Evolutionary conservation across 2,113 vertebrate species (phyloP).

Genomic region (Spermophilus dauricus): DNA sequence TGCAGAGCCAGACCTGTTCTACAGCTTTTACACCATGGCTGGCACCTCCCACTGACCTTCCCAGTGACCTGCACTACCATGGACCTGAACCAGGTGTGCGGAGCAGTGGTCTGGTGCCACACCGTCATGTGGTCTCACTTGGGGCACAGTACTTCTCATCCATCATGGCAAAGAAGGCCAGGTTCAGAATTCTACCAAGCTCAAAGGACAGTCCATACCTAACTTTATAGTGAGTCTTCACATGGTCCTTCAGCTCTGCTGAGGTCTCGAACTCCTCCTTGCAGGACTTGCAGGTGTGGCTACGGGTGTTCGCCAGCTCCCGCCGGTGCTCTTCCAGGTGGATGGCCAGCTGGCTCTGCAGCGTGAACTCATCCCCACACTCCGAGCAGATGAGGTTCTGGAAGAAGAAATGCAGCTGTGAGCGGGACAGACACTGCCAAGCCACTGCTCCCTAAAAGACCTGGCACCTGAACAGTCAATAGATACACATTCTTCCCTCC

Average conservation of each 20-base stretch:
- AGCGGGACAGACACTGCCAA: not conserved
- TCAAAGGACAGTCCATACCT: slow-evolving; percentile 87
- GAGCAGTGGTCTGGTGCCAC: too few species aligned
- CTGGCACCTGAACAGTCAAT: fast-evolving
- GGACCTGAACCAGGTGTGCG: fast-evolving
- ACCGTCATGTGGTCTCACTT: not conserved
- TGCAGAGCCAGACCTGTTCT: not conserved
- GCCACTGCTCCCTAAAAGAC: not conserved
- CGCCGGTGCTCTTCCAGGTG: slow-evolving; percentile 98
- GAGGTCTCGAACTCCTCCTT: slow-evolving; percentile 93
- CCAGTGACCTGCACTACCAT: too few species aligned
- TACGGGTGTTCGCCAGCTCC: slow-evolving; percentile 92
- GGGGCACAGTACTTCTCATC: not conserved
- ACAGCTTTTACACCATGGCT: not conserved
- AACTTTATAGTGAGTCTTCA: slow-evolving; percentile 95
- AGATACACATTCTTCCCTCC: not conserved
- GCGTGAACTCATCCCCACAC: slow-evolving; percentile 98
- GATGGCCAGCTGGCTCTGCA: slow-evolving; percentile 96
- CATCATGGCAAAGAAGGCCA: fast-evolving
- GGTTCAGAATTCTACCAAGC: fast-evolving
- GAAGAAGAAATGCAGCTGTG: slow-evolving; percentile 54
- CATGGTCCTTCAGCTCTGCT: slow-evolving; percentile 94
- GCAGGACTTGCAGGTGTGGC: slow-evolving; percentile 94
- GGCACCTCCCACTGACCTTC: fast-evolving
- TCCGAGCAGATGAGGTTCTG: slow-evolving; percentile 98